Evolutionary conservation across 2,113 vertebrate genomes (phyloP).

Genomic region (Thomomys bottae): DNA sequence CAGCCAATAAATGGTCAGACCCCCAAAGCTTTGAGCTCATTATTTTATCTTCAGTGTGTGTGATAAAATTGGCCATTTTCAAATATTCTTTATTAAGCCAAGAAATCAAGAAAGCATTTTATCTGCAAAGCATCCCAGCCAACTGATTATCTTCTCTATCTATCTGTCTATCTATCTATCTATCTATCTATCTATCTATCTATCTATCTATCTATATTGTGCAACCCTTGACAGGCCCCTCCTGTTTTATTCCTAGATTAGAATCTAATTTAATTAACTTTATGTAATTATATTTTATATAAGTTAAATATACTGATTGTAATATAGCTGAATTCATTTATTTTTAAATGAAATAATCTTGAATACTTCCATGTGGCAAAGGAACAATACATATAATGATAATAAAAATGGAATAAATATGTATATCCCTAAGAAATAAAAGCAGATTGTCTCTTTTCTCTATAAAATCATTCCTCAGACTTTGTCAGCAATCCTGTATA

Average conservation of each 20-base stretch:
- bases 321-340: not conserved
- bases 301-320: not conserved
- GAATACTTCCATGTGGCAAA: not conserved
- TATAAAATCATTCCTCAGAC: not conserved
- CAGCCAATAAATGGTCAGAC: not conserved
- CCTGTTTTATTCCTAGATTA: not conserved
- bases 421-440: not conserved
- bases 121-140: not conserved
- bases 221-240: not conserved
- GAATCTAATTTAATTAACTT: not conserved
- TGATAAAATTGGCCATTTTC: constrained; percentile 1
- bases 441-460: not conserved
- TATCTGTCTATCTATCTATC: fast-evolving
- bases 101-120: not conserved
- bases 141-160: not conserved
- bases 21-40: not conserved
- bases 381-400: not conserved
- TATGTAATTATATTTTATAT: not conserved
- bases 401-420: constrained; percentile 14
- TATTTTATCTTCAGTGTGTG: not conserved
- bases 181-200: not conserved
- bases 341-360: not conserved
- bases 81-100: not conserved
- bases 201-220: fast-evolving
- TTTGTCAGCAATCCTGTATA: not conserved